A percentile compares a stretch with the other conserved stretches of the same genome.
These are phyloP conservation scores for Poecile montanus DNA, from an alignment of 2,797 vertebrate species.

Conservation along the genomic window DNA sequence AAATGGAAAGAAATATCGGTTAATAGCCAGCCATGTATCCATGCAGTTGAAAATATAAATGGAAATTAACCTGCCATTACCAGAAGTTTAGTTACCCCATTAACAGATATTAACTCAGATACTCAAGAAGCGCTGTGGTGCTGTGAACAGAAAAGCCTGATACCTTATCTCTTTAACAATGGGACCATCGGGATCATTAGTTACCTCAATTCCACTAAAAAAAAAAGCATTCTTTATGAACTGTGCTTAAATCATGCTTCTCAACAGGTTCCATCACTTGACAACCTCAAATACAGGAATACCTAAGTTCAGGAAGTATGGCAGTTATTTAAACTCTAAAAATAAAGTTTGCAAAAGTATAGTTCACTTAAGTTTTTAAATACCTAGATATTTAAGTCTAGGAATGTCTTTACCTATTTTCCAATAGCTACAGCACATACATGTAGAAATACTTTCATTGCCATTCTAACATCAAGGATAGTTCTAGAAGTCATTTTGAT, in stretches of 20 bases:
- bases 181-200: neutral
- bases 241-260: neutral
- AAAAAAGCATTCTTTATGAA: neutral
- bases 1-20: neutral
- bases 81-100: neutral
- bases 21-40: neutral
- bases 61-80: neutral
- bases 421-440: neutral
- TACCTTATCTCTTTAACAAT: neutral
- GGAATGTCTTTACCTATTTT: neutral
- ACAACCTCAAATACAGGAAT: neutral
- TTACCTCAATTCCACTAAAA: neutral
- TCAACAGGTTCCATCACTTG: neutral
- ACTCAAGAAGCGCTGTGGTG: accelerated
- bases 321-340: neutral
- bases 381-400: neutral
- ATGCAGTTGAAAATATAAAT: neutral
- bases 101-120: neutral
- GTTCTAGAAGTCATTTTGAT: neutral
- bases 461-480: neutral
- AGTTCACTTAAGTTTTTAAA: neutral
- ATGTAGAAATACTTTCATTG: neutral
- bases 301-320: neutral
- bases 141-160: neutral
- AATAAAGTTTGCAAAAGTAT: neutral